A percentile compares a stretch with the other conserved stretches of the same genome.
Conservation (phyloP, 2,888 invertebrate species). For the Meteorus colon region DNA sequence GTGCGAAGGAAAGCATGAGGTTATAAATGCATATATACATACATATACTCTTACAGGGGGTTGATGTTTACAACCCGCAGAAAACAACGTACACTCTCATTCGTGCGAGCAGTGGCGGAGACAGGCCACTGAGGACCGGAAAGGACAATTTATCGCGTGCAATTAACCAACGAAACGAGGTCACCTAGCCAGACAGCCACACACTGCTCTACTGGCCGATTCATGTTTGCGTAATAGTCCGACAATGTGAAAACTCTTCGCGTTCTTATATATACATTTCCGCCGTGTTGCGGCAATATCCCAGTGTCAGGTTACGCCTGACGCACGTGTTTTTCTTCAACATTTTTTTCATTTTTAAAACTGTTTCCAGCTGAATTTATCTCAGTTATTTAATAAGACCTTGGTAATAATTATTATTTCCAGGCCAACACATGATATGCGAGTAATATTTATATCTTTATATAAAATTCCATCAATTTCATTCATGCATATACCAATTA, state of each 20-base stretch:
- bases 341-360: not conserved
- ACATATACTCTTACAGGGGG: constrained; percentile 12
- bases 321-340: constrained; percentile 1
- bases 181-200: constrained; percentile 37
- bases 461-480: too few species aligned
- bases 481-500: too few species aligned
- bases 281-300: constrained; percentile 16
- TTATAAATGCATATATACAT: not conserved
- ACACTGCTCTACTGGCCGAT: constrained; percentile 38
- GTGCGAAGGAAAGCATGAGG: constrained; percentile 13
- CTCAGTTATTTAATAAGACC: not conserved
- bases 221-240: constrained; percentile 52
- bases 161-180: constrained; percentile 62
- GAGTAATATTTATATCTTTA: too few species aligned
- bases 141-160: constrained; percentile 63
- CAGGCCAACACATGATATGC: too few species aligned
- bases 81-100: constrained; percentile 50
- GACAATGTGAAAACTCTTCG: constrained; percentile 28
- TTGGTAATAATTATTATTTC: not conserved
- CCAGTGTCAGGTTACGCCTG: constrained; percentile 5
- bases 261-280: constrained; percentile 14
- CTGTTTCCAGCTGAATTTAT: not conserved
- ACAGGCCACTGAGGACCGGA: constrained; percentile 54
- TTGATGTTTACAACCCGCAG: constrained; percentile 42
- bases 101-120: constrained; percentile 49